Conservation (phyloP, 1,140 invertebrate genomes). For the Zaprionus camerounensis region DNA sequence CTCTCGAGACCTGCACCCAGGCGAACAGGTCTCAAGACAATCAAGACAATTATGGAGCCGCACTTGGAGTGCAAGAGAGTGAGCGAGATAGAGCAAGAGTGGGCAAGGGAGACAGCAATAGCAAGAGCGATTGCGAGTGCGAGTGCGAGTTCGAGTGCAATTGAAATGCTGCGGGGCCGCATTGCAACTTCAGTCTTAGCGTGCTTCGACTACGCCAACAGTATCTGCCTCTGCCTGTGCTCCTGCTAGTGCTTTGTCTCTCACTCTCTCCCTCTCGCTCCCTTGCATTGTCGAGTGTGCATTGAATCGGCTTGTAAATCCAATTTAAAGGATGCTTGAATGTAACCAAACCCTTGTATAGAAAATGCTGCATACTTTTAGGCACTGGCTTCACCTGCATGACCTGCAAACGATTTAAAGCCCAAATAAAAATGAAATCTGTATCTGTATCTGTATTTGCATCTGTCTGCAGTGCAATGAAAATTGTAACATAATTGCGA, state of each 20-base stretch:
- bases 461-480: not conserved
- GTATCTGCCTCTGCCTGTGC: too few relatives aligned
- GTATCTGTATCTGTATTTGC: not conserved
- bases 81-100: not conserved
- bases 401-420: not conserved
- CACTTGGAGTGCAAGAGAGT: slow-evolving; percentile 5
- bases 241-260: not conserved
- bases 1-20: slow-evolving; percentile 11
- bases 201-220: not conserved
- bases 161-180: not conserved
- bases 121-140: not conserved
- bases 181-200: not conserved
- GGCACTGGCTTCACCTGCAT: not conserved
- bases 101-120: too few relatives aligned
- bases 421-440: not conserved
- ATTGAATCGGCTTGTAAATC: too few relatives aligned
- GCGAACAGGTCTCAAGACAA: slow-evolving; percentile 24
- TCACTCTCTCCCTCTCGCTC: not conserved
- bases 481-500: not conserved
- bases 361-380: not conserved
- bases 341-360: not conserved
- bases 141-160: not conserved
- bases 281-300: not conserved
- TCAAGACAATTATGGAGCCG: slow-evolving; percentile 33
- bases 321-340: not conserved